Conservation (phyloP, 2,797 vertebrate species). For the Sarcoramphus papa region DNA sequence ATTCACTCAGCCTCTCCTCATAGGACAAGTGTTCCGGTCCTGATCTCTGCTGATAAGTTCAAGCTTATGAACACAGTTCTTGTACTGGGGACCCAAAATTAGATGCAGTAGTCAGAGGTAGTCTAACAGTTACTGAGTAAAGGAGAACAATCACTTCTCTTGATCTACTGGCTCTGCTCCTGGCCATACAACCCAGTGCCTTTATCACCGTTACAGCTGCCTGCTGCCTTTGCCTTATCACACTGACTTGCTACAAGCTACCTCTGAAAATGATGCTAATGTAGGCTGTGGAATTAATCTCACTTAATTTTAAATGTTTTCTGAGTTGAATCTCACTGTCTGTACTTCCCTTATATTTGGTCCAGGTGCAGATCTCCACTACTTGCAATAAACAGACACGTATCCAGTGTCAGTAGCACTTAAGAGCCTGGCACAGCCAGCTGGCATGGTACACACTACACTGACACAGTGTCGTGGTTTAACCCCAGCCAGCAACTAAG, state of each 20-base stretch:
- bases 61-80: background rate
- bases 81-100: background rate
- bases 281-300: background rate
- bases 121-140: background rate
- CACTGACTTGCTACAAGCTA: background rate
- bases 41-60: background rate
- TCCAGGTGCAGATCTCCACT: background rate
- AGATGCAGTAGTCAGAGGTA: background rate
- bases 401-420: background rate
- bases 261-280: background rate
- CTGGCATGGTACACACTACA: too few species aligned
- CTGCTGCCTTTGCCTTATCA: background rate
- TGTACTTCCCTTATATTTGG: background rate
- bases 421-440: background rate
- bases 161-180: background rate
- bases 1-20: background rate
- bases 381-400: background rate
- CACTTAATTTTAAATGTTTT: background rate
- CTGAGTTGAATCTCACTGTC: background rate
- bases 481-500: too few species aligned
- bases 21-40: background rate
- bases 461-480: background rate
- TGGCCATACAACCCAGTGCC: background rate
- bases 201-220: background rate
- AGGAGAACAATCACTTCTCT: background rate